These are phyloP conservation scores for Papilio protenor DNA, from an alignment of 2,888 invertebrate species.

Conservation along the genomic window DNA sequence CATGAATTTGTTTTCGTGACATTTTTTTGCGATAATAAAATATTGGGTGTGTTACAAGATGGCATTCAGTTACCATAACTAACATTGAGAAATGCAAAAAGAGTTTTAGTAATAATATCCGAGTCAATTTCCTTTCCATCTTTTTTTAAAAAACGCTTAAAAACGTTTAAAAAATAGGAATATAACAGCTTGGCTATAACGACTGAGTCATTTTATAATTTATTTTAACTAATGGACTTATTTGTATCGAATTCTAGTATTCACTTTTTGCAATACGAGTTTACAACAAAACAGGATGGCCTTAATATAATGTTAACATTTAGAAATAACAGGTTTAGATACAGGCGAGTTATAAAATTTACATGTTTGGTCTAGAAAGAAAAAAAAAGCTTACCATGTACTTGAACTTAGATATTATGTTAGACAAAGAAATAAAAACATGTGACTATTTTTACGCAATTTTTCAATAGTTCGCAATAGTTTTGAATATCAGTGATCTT, in stretches of 20 bases:
- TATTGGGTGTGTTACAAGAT: neutral
- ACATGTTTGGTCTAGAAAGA: conserved; percentile 42
- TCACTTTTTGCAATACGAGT: conserved; percentile 46
- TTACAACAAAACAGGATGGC: conserved; percentile 49
- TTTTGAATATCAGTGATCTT: too few species aligned
- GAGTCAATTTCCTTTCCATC: too few species aligned
- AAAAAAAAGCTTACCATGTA: conserved; percentile 31
- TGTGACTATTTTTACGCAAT: neutral
- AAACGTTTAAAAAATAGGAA: too few species aligned
- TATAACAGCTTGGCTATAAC: neutral
- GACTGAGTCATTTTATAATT: conserved; percentile 7
- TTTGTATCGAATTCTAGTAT: conserved; percentile 36
- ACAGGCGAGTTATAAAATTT: conserved; percentile 46
- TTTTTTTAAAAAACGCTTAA: too few species aligned
- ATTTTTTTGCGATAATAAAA: neutral
- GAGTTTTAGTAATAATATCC: too few species aligned
- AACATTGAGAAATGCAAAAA: too few species aligned
- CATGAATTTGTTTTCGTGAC: neutral
- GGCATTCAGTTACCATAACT: neutral
- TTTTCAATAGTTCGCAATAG: neutral
- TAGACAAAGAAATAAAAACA: neutral
- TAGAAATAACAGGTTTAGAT: conserved; percentile 50
- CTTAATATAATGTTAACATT: conserved; percentile 49
- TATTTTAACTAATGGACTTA: conserved; percentile 34
- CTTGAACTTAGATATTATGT: conserved; percentile 36